These are phyloP conservation scores for Scaptomyza cyrtandrae DNA, from an alignment of 2,888 invertebrate species.

Conservation along the genomic window DNA sequence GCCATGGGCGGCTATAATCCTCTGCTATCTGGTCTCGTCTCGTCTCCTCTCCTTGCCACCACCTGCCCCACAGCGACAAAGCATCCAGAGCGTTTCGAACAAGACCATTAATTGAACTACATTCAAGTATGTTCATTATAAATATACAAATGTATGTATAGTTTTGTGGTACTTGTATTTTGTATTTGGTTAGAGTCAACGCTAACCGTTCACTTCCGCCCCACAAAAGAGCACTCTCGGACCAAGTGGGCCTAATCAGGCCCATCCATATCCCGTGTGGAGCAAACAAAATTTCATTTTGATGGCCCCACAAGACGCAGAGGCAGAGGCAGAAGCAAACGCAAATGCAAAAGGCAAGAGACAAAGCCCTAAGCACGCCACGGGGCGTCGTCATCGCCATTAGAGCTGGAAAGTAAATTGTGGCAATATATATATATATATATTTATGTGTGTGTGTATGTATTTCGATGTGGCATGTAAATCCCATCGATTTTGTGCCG, in stretches of 20 bases:
- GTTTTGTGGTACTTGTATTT: slow-evolving; percentile 8
- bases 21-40: not conserved
- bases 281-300: slow-evolving; percentile 17
- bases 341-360: not conserved
- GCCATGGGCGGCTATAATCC: slow-evolving; percentile 32
- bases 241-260: slow-evolving; percentile 56
- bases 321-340: slow-evolving; percentile 30
- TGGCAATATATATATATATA: slow-evolving; percentile 39
- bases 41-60: no score
- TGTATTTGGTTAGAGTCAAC: slow-evolving; percentile 15
- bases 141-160: not conserved
- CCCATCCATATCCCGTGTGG: slow-evolving; percentile 37
- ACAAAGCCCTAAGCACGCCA: slow-evolving; percentile 32
- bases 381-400: slow-evolving; percentile 55
- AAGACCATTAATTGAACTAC: slow-evolving; percentile 61
- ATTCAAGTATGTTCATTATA: slow-evolving; percentile 28
- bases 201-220: slow-evolving; percentile 73
- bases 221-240: slow-evolving; percentile 10
- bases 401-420: slow-evolving; percentile 69
- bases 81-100: slow-evolving; percentile 44
- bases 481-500: slow-evolving; percentile 36
- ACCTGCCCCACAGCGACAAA: slow-evolving; percentile 6
- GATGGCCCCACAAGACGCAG: slow-evolving; percentile 49
- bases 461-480: slow-evolving; percentile 50
- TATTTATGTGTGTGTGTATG: not conserved